Evolutionary conservation across 92 coral and sea anemone genomes (phyloP), one percentile per base, ranked within the genome.

Genomic region (Parazoanthus darwini): DNA sequence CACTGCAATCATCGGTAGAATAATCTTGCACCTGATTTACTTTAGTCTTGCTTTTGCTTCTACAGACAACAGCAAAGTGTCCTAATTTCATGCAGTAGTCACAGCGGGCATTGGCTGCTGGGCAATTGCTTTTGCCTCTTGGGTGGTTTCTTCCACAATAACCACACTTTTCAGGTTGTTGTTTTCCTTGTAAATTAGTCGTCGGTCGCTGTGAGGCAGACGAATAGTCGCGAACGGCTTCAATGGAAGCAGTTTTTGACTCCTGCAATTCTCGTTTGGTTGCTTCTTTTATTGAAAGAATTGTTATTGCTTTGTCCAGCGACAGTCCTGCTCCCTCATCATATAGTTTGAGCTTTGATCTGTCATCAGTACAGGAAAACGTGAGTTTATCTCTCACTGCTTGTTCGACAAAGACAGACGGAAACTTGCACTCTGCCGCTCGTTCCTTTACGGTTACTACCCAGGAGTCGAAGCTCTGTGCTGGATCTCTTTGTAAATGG

Each of bases 381-480:
- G 90, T 87, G 59, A 90, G 87, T 86, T 90, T 90, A 79, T 86
- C 88, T 86, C 92, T 86, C 20, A 90, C 84, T 38, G 92, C 90
- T 76, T 87, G 88, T 82, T 90, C 85, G 35, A 74, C 73, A 54
- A 90, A 90, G 79, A 59, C 88, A 73, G 82, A 76, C n/a, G 90
- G 92, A 81, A 89, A 89, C 80, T 91, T 85, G 85, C 92, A 91
- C 85, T 91, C 88, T 81, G 89, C 78, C 72, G 92, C 94, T 80
- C 79, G 77, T 91, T 91, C 89, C 82, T 86, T 92, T 44, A 89
- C 81, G 77, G 88, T 92, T 51, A 81, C 90, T 26, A 86, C 88
- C 92, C 90, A 90, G 71, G 92, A 90, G 79, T 90, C 90, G 50
- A 92, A 89, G 66, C 67, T 92, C 73, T 92, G 92, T 82, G 90